Evolutionary conservation across 2,888 invertebrate species (phyloP), one percentile per base, ranked within the genome.

Genomic region (Incurvaria masculella): DNA sequence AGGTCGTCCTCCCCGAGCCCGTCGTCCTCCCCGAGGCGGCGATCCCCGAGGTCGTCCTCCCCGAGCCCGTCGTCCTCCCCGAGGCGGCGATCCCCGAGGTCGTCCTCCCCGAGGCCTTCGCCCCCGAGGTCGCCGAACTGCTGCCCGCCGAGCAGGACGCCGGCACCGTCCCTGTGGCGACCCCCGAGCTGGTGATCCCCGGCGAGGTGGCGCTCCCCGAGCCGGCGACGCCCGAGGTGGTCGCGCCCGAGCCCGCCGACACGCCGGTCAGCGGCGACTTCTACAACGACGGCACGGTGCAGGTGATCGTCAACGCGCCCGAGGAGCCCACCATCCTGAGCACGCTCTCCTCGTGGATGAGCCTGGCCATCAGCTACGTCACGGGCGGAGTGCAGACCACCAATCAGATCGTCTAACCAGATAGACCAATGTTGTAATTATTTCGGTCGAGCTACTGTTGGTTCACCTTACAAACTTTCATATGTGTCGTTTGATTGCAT

Each of bases 271-370:
- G 51, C 23, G 66, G 66, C 10, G 69, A 70, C 43, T 38, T 72
- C 14, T 72, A 57, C 58, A 72, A 72, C 49, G 63, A 73, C 33
- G 72, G 72, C 2, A 45, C 56, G 2, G 72, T 71, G 2, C 65
- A 67, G 44, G 63, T 72, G 2, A 51, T 57, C 2, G 49, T 72
- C 11, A 70, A 73, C 47, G 56, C 57, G 2, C 59, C 66, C 4
- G 55, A 66, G 47, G 65, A 69, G 2, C 46, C 60, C 4, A 59
- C 68, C 1, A 48, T 70, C n/a, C 11, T 69, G 2, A 45, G 62
- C 11, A 65, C 69, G 2, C 54, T 74, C 3, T 65, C 67, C 51
- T 61, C 62, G 20, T 75, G 75, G 75, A 61, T 73, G 55, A 68
- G 53, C 55, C 51, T 71, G 56, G 59, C 66, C 16, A 18, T 75